Percentiles rank a stretch among this genome's conserved stretches.
phyloP scores from a whole-genome alignment of 1,140 invertebrate genomes.

The Hypothenemus hampei region DNA sequence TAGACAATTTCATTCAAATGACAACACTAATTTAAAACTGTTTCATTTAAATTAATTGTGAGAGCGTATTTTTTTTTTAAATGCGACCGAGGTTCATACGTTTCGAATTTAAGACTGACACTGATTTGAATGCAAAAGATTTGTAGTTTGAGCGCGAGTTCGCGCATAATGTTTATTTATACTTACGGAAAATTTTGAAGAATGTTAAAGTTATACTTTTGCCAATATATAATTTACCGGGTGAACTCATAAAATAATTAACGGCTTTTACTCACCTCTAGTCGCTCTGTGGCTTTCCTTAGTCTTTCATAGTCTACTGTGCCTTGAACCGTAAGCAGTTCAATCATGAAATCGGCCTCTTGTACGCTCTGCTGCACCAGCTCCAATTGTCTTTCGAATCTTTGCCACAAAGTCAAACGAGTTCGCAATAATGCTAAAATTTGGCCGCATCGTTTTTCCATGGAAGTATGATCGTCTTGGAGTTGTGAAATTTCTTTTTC shows the following conservation, averaged over 20 bases:
- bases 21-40: conserved; percentile 5
- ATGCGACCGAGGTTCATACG: background rate
- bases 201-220: too few species aligned
- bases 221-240: too few species aligned
- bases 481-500: conserved; percentile 69
- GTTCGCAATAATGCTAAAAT: conserved; percentile 60
- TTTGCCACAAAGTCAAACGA: conserved; percentile 62
- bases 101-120: background rate
- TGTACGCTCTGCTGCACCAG: conserved; percentile 71
- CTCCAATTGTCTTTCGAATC: conserved; percentile 70
- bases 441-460: conserved; percentile 63
- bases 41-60: conserved; percentile 7
- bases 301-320: conserved; percentile 75
- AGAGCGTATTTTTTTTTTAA: conserved; percentile 2
- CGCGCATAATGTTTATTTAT: too few species aligned
- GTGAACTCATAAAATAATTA: too few species aligned
- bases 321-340: conserved; percentile 71
- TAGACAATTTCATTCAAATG: conserved; percentile 1
- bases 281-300: conserved; percentile 70
- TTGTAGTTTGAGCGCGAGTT: too few species aligned
- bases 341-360: conserved; percentile 81
- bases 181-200: too few species aligned
- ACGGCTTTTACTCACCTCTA: conserved; percentile 59
- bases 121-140: conserved; percentile 9
- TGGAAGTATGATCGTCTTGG: conserved; percentile 63